Base-by-base conservation (phyloP, 2,797 vertebrate species). In the Lophotriccus pileatus region DNA sequence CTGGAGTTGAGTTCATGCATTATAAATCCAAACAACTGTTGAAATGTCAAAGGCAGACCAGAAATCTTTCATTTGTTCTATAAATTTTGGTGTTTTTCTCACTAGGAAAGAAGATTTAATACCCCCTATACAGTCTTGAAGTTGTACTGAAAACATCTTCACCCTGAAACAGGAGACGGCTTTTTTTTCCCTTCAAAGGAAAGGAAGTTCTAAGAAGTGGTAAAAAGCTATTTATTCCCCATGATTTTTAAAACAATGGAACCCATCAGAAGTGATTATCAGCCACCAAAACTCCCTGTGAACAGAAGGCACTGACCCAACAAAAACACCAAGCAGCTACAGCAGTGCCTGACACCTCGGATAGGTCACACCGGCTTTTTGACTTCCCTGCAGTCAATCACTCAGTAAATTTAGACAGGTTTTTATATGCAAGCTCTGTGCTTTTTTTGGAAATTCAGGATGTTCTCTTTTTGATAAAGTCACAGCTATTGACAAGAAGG, bases 11-110 rank as follows among this genome's bases (percentile, higher is more conserved):
- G 62, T 75, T 95, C 76, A 70, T 72, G 67, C 36, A 24, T 41
- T 58, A 64, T 73, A 91, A 95, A 90, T 81, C 44, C 79, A 91
- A 83, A 76, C 46, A 94, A 91, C 76, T 72, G 76, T 24, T 95
- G 89, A 94, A 91, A 77, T 17, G 4, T 39, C 53, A 72, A 43
- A 92, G 43, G 76, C 87, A 83, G 90, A 87, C 87, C 94, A 95
- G 74, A 80, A 92, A 90, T 78, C 27, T 75, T 94, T 85, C 76
- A 91, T 94, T 95, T 85, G 60, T 58, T 89, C 89, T 78, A 28
- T 75, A 95, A 72, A 72, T 89, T 94, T 79, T 55, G 78, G 23
- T 43, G 87, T 44, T 74, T 53, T 64, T 89, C 76, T 89, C 3
- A 0, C 30, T 80, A 72, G 76, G 56, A 79, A 49, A 70, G 69